Evolutionary conservation across 2,797 vertebrate species (phyloP).

Genomic region (Pteronotus mesoamericanus): DNA sequence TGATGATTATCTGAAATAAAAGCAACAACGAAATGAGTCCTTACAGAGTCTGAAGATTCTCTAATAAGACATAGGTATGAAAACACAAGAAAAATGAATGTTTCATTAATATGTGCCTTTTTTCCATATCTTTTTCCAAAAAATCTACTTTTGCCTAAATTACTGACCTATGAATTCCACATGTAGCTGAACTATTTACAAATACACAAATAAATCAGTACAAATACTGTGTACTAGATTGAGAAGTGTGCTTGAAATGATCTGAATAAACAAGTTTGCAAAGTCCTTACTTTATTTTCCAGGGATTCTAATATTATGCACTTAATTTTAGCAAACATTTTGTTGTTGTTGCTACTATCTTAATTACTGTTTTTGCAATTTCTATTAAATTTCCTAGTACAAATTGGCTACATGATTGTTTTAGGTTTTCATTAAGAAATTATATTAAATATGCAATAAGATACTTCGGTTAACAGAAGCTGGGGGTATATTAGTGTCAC

Average conservation of each 20-base stretch:
- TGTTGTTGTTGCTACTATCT: background rate
- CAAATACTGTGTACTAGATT: background rate
- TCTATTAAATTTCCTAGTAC: constrained; percentile 64
- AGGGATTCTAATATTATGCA: background rate
- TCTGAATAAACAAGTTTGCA: background rate
- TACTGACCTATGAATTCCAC: background rate
- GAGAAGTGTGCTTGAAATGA: background rate
- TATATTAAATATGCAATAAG: constrained; percentile 65
- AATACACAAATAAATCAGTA: background rate
- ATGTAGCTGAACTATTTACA: constrained; percentile 5
- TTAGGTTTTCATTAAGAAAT: constrained; percentile 64
- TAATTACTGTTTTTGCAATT: constrained; percentile 40
- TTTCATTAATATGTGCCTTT: constrained; percentile 7
- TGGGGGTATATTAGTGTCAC: constrained; percentile 64
- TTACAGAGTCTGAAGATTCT: background rate
- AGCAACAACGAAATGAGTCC: background rate
- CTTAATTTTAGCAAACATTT: constrained; percentile 17
- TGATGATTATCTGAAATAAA: constrained; percentile 31
- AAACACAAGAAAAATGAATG: constrained; percentile 1
- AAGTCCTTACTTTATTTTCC: background rate
- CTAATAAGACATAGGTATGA: background rate
- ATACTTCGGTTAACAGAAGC: constrained; percentile 71
- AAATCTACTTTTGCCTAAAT: background rate
- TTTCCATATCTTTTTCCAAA: background rate
- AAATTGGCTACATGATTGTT: constrained; percentile 57